These are phyloP conservation scores for Meandrusa payeni DNA, from an alignment of 2,888 invertebrate species.

Conservation along the genomic window DNA sequence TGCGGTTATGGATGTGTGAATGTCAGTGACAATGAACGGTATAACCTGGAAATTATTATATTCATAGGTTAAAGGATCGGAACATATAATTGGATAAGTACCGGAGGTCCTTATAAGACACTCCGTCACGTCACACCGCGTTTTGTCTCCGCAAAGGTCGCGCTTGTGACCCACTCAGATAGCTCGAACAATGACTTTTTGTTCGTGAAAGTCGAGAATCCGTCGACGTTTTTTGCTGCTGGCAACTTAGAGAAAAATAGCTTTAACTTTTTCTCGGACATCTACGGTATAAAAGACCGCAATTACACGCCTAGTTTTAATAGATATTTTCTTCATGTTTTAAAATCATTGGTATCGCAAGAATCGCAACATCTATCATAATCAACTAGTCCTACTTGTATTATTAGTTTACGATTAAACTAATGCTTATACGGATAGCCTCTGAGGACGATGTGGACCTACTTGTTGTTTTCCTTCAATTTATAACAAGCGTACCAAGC, in stretches of 20 bases:
- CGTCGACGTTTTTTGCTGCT: slow-evolving; percentile 7
- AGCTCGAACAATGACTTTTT: slow-evolving; percentile 19
- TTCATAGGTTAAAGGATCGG: slow-evolving; percentile 4
- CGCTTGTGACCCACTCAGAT: slow-evolving; percentile 16
- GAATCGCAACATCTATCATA: too few relatives aligned
- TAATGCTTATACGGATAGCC: too few relatives aligned
- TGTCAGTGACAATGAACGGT: too few relatives aligned
- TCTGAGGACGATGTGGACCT: too few relatives aligned
- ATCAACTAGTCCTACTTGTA: too few relatives aligned
- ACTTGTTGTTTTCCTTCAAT: too few relatives aligned
- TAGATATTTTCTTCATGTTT: not conserved
- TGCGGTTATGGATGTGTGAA: too few relatives aligned
- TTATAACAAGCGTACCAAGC: too few relatives aligned
- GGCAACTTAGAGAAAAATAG: slow-evolving; percentile 3
- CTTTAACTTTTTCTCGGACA: slow-evolving; percentile 4
- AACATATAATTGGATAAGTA: slow-evolving; percentile 19
- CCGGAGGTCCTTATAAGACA: slow-evolving; percentile 3
- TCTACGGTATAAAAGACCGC: not conserved
- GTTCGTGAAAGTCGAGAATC: slow-evolving; percentile 10
- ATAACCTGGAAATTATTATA: slow-evolving; percentile 5
- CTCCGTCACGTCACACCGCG: slow-evolving; percentile 17
- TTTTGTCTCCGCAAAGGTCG: slow-evolving; percentile 11
- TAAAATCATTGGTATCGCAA: too few relatives aligned
- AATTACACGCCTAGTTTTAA: slow-evolving; percentile 3
- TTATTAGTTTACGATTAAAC: too few relatives aligned